Evolutionary conservation across 1,140 invertebrate genomes (phyloP).

Genomic region (Chironomus tepperi): DNA sequence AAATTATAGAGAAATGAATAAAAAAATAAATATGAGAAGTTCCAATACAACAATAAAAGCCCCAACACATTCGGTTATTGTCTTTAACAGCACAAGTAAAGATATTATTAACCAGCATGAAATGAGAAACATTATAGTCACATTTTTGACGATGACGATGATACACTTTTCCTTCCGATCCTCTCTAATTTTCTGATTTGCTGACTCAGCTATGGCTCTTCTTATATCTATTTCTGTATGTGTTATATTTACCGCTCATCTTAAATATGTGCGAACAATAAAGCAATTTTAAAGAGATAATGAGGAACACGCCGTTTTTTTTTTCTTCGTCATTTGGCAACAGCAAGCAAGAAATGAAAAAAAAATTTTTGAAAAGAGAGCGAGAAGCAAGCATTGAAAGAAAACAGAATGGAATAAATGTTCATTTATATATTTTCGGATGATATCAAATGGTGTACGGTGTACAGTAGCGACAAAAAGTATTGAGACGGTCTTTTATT

Average conservation of each 20-base stretch:
- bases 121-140: not conserved
- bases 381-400: not conserved
- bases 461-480: too few relatives aligned
- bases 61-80: not conserved
- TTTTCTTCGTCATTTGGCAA: not conserved
- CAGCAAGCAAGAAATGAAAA: not conserved
- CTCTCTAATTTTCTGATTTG: too few relatives aligned
- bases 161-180: not conserved
- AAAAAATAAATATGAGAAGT: not conserved
- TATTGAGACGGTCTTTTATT: too few relatives aligned
- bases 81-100: not conserved
- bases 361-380: too few relatives aligned
- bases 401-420: not conserved
- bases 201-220: too few relatives aligned
- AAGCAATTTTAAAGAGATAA: conserved; percentile 9
- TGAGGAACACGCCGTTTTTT: not conserved
- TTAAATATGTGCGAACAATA: conserved; percentile 14
- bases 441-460: too few relatives aligned
- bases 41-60: not conserved
- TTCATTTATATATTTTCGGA: not conserved
- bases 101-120: not conserved
- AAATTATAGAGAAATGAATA: not conserved
- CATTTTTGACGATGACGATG: not conserved
- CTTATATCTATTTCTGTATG: not conserved
- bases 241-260: not conserved